Evolutionary conservation across 2,113 vertebrate species (phyloP).

Genomic region (Scytalopus superciliaris): DNA sequence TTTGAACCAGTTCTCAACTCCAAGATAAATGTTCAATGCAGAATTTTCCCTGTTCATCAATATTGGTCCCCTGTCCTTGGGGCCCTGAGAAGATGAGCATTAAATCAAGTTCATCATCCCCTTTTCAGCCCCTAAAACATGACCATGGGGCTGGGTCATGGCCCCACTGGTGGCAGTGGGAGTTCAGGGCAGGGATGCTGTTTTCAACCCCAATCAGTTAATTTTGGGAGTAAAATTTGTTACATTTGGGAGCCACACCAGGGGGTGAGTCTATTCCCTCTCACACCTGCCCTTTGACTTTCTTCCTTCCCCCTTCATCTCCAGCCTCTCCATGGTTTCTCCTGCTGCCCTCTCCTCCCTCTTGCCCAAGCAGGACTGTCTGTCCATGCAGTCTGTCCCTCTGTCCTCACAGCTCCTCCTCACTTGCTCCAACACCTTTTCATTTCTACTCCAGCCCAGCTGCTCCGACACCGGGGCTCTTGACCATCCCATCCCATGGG

Average conservation of each 20-base stretch:
- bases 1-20: background rate
- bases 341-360: background rate
- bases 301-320: background rate
- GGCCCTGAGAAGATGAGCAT: background rate
- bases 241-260: background rate
- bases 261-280: background rate
- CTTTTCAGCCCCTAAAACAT: fast-evolving
- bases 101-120: background rate
- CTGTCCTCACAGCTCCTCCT: background rate
- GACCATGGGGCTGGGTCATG: fast-evolving
- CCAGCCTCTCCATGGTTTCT: background rate
- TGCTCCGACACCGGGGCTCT: too few relatives aligned
- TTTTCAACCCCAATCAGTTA: background rate
- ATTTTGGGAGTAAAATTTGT: fast-evolving
- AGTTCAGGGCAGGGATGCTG: background rate
- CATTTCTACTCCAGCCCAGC: fast-evolving
- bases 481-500: background rate
- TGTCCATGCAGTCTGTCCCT: background rate
- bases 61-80: fast-evolving
- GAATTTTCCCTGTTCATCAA: background rate
- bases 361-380: background rate
- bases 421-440: background rate
- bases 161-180: background rate
- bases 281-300: background rate
- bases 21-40: background rate